Percentiles rank a stretch among this genome's conserved stretches.
Conservation (phyloP, 2,113 vertebrate genomes). For the Chaetops frenatus region DNA sequence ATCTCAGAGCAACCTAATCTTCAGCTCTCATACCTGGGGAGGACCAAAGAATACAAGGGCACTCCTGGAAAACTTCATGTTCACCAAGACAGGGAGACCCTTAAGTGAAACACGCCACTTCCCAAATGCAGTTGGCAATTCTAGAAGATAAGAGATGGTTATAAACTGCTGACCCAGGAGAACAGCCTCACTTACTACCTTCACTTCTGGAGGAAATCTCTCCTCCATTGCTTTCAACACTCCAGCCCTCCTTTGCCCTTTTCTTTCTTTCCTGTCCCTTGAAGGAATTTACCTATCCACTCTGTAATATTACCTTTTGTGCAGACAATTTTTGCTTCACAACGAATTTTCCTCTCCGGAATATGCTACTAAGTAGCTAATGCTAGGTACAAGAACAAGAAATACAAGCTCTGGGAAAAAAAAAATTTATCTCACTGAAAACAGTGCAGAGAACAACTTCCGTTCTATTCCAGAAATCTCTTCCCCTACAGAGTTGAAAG, state of each 20-base stretch:
- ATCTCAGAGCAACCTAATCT: background rate
- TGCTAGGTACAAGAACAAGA: background rate
- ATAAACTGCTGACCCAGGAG: background rate
- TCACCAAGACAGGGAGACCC: background rate
- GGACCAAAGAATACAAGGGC: background rate
- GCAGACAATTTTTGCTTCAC: background rate
- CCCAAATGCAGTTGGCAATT: background rate
- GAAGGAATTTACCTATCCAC: background rate
- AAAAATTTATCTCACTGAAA: background rate
- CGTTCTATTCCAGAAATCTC: background rate
- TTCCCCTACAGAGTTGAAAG: background rate
- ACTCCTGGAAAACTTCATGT: background rate
- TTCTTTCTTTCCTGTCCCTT: background rate
- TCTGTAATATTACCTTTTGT: background rate
- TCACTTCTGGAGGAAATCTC: background rate
- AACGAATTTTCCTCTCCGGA: background rate
- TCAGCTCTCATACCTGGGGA: background rate
- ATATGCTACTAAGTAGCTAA: background rate
- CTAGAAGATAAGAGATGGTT: background rate
- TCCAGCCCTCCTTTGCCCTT: background rate
- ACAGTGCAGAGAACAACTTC: background rate
- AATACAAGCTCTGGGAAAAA: background rate
- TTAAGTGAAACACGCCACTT: background rate
- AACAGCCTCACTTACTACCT: background rate
- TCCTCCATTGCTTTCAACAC: background rate